Base-by-base conservation (phyloP, 2,888 invertebrate genomes). In the Drosophila kuntzei region DNA sequence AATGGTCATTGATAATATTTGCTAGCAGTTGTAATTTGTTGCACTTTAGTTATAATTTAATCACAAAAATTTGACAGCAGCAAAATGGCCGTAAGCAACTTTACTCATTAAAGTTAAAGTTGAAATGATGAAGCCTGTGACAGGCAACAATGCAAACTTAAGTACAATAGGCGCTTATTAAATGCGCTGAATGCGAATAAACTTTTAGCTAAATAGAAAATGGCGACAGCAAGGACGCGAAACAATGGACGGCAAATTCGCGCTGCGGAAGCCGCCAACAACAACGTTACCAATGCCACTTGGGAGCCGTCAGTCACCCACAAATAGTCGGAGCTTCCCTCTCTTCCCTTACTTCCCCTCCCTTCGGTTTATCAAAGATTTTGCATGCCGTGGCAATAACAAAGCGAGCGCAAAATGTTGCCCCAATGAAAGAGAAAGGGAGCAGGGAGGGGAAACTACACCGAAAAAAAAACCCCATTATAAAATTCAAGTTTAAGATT, bases 131-230 rank as follows among this genome's bases (percentile, higher is more conserved):
- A 81, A 71, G 66, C 68, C 66, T 62, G 68, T 20, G 59, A 66
- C 62, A 55, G 67, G 55, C 76, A 76, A 87, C 86, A 87, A 79
- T 82, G 74, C 58, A 58, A 76, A 63, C 73, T 82, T 83, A 80
- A 80, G 80, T 78, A 88, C 89, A 88, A 86, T 87, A 83, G 88
- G 87, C 81, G 79, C 79, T 88, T 88, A 89, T 87, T 88, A 88
- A 85, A 83, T 84, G 74, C 70, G 79, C 81, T 71, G 84, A 79
- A 80, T 86, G 81, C 76, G 84, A 88, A 83, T 87, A 87, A 88
- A 88, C 72, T 85, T 84, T 88, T 76, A 74, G 84, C 74, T 71
- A 76, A 85, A 83, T 87, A 77, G 73, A 83, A 88, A 84, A 83
- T 78, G 84, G 72, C 88, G 72, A 66, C 49, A 49, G 55, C 43